Conservation (phyloP, 2,113 vertebrate genomes). For the Alaudala cheleensis region DNA sequence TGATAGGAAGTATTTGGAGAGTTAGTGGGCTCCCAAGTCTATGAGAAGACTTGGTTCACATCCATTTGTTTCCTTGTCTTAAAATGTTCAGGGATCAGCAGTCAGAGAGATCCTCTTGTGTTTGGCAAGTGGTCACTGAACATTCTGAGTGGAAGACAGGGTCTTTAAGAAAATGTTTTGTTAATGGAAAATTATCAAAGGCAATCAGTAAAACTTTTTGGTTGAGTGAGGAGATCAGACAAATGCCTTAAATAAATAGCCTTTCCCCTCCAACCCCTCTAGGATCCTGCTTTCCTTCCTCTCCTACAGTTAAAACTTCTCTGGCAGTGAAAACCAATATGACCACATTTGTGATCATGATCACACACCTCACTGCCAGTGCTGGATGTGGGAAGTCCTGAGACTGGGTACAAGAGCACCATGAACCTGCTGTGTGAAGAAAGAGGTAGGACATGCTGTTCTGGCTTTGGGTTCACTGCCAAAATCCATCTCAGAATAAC, state of each 20-base stretch:
- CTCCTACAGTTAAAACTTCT: not conserved
- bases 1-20: not conserved
- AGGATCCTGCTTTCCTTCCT: not conserved
- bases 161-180: not conserved
- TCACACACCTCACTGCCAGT: not conserved
- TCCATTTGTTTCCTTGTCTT: not conserved
- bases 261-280: not conserved
- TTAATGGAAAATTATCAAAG: not conserved
- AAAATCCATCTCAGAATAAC: not conserved
- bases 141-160: not conserved
- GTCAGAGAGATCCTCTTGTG: not conserved
- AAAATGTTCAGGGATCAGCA: not conserved
- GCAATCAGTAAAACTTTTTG: not conserved
- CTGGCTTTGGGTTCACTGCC: not conserved
- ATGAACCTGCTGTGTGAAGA: not conserved
- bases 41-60: not conserved
- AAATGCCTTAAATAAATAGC: not conserved
- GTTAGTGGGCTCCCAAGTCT: not conserved
- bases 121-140: not conserved
- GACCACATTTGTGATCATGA: not conserved
- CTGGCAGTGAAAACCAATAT: not conserved
- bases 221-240: not conserved
- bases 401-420: not conserved
- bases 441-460: not conserved
- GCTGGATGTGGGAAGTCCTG: not conserved